phyloP scores from a whole-genome alignment of 2,888 invertebrate species.

The Patella depressa region DNA sequence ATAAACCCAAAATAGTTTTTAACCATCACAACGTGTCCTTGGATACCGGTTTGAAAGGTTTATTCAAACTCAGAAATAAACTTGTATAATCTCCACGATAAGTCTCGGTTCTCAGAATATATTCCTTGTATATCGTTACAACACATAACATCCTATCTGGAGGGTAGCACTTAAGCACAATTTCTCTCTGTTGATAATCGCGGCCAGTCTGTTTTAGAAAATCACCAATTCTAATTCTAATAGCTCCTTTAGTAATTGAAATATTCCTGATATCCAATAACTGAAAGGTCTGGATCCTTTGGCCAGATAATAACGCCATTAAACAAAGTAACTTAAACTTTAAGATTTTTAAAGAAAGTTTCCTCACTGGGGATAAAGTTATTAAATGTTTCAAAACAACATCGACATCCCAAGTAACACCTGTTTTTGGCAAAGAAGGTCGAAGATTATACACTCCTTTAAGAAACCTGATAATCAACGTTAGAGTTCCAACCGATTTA shows the following conservation, averaged over 20 bases:
- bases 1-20: not conserved
- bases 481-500: slow-evolving; percentile 8
- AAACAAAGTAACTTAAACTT: slow-evolving; percentile 19
- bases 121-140: no score
- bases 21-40: slow-evolving; percentile 4
- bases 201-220: slow-evolving; percentile 14
- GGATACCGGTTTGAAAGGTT: slow-evolving; percentile 10
- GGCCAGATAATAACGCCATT: slow-evolving; percentile 15
- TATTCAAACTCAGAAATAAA: not conserved
- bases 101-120: not conserved
- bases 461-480: slow-evolving; percentile 1
- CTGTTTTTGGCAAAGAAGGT: slow-evolving; percentile 7
- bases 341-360: slow-evolving; percentile 11
- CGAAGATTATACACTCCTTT: slow-evolving; percentile 11
- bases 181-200: not conserved
- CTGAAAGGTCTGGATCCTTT: slow-evolving; percentile 19
- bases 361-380: slow-evolving; percentile 7
- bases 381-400: slow-evolving; percentile 11
- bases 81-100: not conserved
- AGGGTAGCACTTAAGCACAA: no score
- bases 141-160: no score
- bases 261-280: slow-evolving; percentile 15
- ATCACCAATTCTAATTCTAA: slow-evolving; percentile 4
- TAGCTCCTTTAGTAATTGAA: not conserved
- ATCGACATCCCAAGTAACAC: slow-evolving; percentile 22